A percentile compares a stretch with the other conserved stretches of the same genome.
Evolutionary conservation across 2,888 invertebrate genomes (phyloP).

Genomic region (Thereva nobilitata): DNA sequence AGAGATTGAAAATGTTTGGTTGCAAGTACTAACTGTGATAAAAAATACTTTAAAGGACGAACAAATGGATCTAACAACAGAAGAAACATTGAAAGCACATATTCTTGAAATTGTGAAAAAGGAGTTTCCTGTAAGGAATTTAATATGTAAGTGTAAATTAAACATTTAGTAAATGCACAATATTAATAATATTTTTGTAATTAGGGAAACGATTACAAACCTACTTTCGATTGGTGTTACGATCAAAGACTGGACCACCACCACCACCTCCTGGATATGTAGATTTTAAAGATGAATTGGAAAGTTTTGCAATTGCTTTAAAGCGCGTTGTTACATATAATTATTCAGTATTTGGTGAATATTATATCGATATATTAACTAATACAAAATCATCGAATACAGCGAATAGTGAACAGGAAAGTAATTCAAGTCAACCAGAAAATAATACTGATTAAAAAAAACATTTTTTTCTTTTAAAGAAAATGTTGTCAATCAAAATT

Average conservation of each 20-base stretch:
- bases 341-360: conserved; percentile 57
- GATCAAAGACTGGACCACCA: conserved; percentile 47
- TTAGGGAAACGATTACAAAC: conserved; percentile 54
- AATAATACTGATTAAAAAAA: too few species aligned
- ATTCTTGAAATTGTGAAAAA: conserved; percentile 51
- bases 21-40: conserved; percentile 54
- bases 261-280: conserved; percentile 54
- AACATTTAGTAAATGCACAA: neutral
- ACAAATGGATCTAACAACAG: conserved; percentile 48
- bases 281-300: conserved; percentile 54
- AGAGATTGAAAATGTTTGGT: conserved; percentile 51
- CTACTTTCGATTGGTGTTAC: conserved; percentile 52
- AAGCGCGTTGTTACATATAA: conserved; percentile 56
- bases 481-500: too few species aligned
- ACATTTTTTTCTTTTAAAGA: too few species aligned
- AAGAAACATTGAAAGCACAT: conserved; percentile 51
- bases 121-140: conserved; percentile 51
- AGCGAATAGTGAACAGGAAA: neutral
- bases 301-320: conserved; percentile 51
- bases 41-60: conserved; percentile 50
- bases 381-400: conserved; percentile 41
- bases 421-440: too few species aligned
- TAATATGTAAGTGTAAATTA: conserved; percentile 52
- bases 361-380: conserved; percentile 53
- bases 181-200: conserved; percentile 15